Evolutionary conservation across 2,888 invertebrate genomes (phyloP).

Genomic region (Scaptomyza flava): DNA sequence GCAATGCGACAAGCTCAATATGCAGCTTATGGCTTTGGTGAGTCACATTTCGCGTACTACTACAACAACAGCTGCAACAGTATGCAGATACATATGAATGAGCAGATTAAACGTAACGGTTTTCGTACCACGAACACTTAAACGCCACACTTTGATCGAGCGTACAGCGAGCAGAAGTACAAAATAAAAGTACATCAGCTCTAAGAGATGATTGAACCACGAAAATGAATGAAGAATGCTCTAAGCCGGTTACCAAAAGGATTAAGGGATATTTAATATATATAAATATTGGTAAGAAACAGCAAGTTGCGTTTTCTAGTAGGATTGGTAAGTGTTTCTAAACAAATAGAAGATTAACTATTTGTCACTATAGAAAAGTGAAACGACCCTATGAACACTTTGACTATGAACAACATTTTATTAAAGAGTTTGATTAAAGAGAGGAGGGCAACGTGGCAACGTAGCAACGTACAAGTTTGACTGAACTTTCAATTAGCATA

Average conservation of each 20-base stretch:
- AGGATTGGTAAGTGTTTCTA: too few species aligned
- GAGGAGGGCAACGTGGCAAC: slow-evolving; percentile 1
- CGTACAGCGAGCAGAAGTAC: neutral
- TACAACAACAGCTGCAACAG: neutral
- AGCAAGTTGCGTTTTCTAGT: too few species aligned
- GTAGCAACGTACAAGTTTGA: slow-evolving; percentile 18
- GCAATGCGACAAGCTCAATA: slow-evolving; percentile 19
- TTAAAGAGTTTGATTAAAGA: neutral
- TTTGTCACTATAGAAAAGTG: too few species aligned
- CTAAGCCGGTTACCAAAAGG: too few species aligned
- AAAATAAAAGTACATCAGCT: neutral
- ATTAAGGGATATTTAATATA: too few species aligned
- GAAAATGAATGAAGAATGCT: too few species aligned
- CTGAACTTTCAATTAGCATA: slow-evolving; percentile 65
- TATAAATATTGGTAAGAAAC: too few species aligned
- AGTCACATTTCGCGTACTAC: slow-evolving; percentile 36
- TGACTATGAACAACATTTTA: too few species aligned
- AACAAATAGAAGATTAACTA: too few species aligned
- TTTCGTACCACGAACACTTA: slow-evolving; percentile 16
- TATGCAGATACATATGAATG: slow-evolving; percentile 4
- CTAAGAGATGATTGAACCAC: neutral
- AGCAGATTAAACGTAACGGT: slow-evolving; percentile 51
- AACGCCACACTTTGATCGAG: slow-evolving; percentile 18
- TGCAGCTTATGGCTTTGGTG: slow-evolving; percentile 27
- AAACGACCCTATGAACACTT: too few species aligned